Percentiles rank a stretch among this genome's conserved stretches.
These are phyloP conservation scores for Drosophila baimaii DNA, from an alignment of 1,140 invertebrate species.

Conservation along the genomic window DNA sequence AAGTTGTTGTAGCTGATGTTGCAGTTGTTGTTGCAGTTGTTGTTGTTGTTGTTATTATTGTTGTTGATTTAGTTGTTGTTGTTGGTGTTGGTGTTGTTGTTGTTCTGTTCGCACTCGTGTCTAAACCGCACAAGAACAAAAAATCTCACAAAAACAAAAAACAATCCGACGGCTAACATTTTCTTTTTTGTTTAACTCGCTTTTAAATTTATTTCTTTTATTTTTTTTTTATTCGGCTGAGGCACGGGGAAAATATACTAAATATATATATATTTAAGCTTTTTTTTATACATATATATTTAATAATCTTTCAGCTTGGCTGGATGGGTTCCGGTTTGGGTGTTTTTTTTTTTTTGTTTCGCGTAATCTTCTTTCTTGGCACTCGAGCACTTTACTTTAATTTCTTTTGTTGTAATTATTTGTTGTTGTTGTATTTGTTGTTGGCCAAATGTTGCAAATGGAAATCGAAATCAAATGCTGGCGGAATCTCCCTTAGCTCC, in stretches of 20 bases:
- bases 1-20: slow-evolving; percentile 11
- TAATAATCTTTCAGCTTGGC: slow-evolving; percentile 39
- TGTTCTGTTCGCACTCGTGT: slow-evolving; percentile 49
- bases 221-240: not conserved
- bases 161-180: slow-evolving; percentile 5
- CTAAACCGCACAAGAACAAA: slow-evolving; percentile 43
- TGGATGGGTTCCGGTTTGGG: slow-evolving; percentile 35
- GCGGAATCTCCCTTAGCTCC: slow-evolving; percentile 6
- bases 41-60: not conserved
- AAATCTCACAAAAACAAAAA: slow-evolving; percentile 41
- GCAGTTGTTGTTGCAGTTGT: slow-evolving; percentile 14
- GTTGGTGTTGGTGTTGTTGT: slow-evolving; percentile 14
- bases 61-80: slow-evolving; percentile 17
- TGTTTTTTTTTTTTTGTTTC: not conserved
- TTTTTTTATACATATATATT: slow-evolving; percentile 4
- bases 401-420: slow-evolving; percentile 2
- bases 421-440: slow-evolving; percentile 11
- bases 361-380: slow-evolving; percentile 21
- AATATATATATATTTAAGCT: slow-evolving; percentile 6
- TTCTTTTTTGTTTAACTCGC: slow-evolving; percentile 10
- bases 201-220: slow-evolving; percentile 1
- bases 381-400: slow-evolving; percentile 31
- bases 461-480: slow-evolving; percentile 22
- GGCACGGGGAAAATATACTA: slow-evolving; percentile 14
- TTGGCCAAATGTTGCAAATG: slow-evolving; percentile 34